Base-by-base conservation (phyloP, 2,888 invertebrate genomes). In the Uloborus plumipes region DNA sequence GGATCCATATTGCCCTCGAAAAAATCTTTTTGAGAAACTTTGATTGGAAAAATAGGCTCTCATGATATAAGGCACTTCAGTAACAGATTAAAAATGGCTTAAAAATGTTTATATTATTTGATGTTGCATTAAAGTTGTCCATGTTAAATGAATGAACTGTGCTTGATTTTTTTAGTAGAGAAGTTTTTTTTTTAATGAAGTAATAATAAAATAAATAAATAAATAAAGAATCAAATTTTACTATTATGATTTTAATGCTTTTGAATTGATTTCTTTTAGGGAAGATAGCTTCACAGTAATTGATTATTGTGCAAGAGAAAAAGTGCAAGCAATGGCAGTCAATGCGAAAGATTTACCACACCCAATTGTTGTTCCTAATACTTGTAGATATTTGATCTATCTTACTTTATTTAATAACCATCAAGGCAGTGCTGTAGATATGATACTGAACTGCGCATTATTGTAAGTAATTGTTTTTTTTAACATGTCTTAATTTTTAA, bases 331-430 rank as follows among this genome's bases (percentile, higher is more conserved):
- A 85, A 94, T 94, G 87, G 91, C 94, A 85, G 92, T 93, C 85
- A 91, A 92, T 15, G 92, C 92, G 14, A 59, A 78, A 64, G 85
- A 86, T 18, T 85, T 87, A n/a, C 76, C 64, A 86, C 88, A 92
- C 65, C 92, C 92, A 49, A 89, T 90, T 84, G 92, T 92, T 88
- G 92, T 92, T 67, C 91, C 92, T 55, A 75, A 76, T 16, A 61
- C 66, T 0, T 93, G 93, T 84, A 92, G 93, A 86, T 93, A 95
- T 89, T 91, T 95, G 72, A 92, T 97, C 87, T 91, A 95, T 85
- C 91, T 97, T 87, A 95, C 95, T 0, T 91, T 97, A 87, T 90
- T 97, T 72, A 95, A 96, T 90, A 97, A 97, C 90, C 93, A 94
- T 88, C 93, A 94, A 85, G 93, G 93, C 39, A 94, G 94, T 87